phyloP scores from a whole-genome alignment of 2,888 invertebrate genomes.

The Tetramorium bicarinatum region DNA sequence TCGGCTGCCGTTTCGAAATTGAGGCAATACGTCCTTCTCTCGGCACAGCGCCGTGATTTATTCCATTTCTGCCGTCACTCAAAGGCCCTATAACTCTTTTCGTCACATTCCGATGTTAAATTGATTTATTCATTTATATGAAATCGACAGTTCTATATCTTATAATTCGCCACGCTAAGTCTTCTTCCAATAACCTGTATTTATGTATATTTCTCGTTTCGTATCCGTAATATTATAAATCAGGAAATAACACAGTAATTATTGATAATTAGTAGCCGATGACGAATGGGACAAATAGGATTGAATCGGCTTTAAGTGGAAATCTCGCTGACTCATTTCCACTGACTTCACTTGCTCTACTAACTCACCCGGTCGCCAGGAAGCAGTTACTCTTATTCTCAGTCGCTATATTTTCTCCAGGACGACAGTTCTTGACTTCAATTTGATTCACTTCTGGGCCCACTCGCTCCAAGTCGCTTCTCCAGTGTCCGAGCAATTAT shows the following conservation, averaged over 20 bases:
- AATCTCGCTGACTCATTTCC: constrained; percentile 54
- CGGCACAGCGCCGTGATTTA: constrained; percentile 40
- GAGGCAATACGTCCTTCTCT: constrained; percentile 48
- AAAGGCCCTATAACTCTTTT: neutral
- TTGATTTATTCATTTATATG: neutral
- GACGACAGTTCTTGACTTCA: constrained; percentile 52
- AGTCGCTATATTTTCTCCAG: constrained; percentile 51
- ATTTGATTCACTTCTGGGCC: constrained; percentile 49
- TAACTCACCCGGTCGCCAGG: constrained; percentile 50
- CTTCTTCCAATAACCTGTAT: neutral
- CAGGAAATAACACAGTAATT: neutral
- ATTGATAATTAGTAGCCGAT: constrained; percentile 30
- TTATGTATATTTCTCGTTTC: neutral
- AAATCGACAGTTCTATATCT: neutral
- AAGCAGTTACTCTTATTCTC: constrained; percentile 55
- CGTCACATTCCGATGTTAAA: neutral
- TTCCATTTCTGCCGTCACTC: constrained; percentile 53
- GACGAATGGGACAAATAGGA: constrained; percentile 9
- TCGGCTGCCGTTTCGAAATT: constrained; percentile 47
- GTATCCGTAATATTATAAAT: neutral
- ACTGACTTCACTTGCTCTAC: constrained; percentile 42
- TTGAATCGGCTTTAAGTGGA: constrained; percentile 35
- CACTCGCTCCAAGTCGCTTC: constrained; percentile 28
- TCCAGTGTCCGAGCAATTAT: constrained; percentile 38
- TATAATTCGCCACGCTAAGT: neutral